Evolutionary conservation across 2,888 invertebrate genomes (phyloP).

Genomic region (Metacarcinus magister): DNA sequence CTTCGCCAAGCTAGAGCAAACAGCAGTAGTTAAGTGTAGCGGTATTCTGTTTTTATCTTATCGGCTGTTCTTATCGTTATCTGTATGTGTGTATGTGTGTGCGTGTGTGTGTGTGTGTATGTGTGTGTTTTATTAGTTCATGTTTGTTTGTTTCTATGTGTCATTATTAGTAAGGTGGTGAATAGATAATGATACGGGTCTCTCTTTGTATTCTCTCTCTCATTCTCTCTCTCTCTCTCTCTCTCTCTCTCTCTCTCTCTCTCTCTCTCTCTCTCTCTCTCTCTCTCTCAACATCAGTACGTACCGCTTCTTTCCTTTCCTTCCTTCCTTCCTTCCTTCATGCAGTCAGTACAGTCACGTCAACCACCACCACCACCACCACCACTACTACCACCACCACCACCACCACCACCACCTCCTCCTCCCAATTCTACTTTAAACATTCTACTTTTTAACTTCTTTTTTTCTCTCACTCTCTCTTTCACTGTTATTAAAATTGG

Average conservation of each 20-base stretch:
- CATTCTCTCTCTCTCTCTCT: background rate
- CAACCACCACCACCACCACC: background rate
- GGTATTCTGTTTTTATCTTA: background rate
- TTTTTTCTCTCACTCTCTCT: no score
- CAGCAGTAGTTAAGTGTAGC: background rate
- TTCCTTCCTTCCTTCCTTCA: background rate
- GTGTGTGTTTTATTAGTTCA: background rate
- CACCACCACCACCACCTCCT: no score
- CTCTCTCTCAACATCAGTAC: background rate
- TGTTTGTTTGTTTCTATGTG: no score
- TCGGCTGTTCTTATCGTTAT: background rate
- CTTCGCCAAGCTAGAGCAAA: no score
- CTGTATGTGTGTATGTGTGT: background rate
- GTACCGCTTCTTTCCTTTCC: background rate
- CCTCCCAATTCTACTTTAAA: no score
- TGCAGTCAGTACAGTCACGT: background rate
- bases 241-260: no score
- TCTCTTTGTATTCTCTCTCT: constrained; percentile 31
- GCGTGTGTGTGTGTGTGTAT: constrained; percentile 32
- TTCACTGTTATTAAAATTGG: no score
- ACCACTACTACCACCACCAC: background rate
- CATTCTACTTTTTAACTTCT: no score
- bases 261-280: no score
- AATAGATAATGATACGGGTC: background rate
- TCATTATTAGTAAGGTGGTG: background rate